Percentiles rank a stretch among this genome's conserved stretches.
These are phyloP conservation scores for Coregonus suidteri DNA, from an alignment of 2,797 vertebrate genomes.

Conservation along the genomic window DNA sequence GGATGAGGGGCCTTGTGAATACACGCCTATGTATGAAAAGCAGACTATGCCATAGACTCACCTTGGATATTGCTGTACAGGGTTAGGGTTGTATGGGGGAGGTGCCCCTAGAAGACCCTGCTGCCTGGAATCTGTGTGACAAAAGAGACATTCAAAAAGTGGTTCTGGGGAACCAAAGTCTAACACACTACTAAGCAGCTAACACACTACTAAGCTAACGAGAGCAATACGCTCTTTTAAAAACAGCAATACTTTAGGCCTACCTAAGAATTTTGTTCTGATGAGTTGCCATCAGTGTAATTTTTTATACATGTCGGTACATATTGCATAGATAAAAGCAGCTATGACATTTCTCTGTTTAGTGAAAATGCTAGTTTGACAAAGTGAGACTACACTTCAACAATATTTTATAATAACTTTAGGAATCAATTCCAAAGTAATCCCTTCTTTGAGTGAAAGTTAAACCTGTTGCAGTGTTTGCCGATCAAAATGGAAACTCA, in stretches of 20 bases:
- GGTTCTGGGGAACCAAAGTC: not conserved
- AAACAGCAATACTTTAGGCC: not conserved
- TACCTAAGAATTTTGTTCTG: not conserved
- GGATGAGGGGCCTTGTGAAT: too few species aligned
- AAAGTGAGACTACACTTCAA: not conserved
- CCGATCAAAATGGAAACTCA: not conserved
- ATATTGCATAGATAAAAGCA: not conserved
- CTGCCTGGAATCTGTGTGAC: slow-evolving; percentile 81
- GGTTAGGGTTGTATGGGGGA: slow-evolving; percentile 76
- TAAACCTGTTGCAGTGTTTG: too few species aligned
- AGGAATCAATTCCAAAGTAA: not conserved
- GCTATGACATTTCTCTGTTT: not conserved
- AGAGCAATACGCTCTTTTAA: not conserved
- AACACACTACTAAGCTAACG: not conserved
- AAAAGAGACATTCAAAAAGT: slow-evolving; percentile 41
- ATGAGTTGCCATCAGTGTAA: too few species aligned
- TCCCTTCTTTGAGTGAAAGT: not conserved
- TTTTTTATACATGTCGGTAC: not conserved
- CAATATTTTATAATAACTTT: not conserved
- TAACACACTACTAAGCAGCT: not conserved
- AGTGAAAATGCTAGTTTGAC: not conserved
- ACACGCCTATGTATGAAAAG: not conserved
- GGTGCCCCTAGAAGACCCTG: slow-evolving; percentile 80
- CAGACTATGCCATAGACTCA: slow-evolving; percentile 55
- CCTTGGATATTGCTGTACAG: slow-evolving; percentile 71